Evolutionary conservation across 2,888 invertebrate species (phyloP).

Genomic region (Plagodis dolabraria): DNA sequence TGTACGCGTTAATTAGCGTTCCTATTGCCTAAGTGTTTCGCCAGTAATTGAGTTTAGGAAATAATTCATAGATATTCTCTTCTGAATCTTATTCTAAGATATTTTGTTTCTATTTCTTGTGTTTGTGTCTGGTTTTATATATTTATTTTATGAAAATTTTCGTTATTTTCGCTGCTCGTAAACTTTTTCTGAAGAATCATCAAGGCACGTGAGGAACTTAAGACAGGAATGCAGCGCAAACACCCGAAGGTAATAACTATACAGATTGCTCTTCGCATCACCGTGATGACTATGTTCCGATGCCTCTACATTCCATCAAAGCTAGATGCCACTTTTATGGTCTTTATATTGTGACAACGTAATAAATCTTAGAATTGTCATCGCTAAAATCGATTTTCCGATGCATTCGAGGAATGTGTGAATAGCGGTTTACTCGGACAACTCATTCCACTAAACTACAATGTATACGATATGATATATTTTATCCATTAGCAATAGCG

Average conservation of each 20-base stretch:
- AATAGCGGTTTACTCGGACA: constrained; percentile 34
- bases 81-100: not conserved
- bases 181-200: constrained; percentile 24
- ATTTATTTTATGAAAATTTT: no score
- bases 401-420: constrained; percentile 35
- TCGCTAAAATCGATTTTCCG: constrained; percentile 39
- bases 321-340: constrained; percentile 50
- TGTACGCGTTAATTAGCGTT: not conserved
- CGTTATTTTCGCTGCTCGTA: not conserved
- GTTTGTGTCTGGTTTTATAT: no score
- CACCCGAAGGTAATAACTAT: constrained; percentile 27
- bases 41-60: no score
- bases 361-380: constrained; percentile 35
- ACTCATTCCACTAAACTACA: constrained; percentile 20
- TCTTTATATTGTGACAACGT: constrained; percentile 38
- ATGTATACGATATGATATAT: constrained; percentile 1
- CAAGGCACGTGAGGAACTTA: constrained; percentile 39
- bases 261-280: constrained; percentile 35
- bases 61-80: not conserved
- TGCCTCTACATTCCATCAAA: constrained; percentile 44
- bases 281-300: constrained; percentile 38
- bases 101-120: no score
- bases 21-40: no score
- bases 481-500: constrained; percentile 17
- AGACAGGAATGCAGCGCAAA: constrained; percentile 47